Base-by-base conservation (phyloP, 1,140 invertebrate species). In the Bradysia coprophila region DNA sequence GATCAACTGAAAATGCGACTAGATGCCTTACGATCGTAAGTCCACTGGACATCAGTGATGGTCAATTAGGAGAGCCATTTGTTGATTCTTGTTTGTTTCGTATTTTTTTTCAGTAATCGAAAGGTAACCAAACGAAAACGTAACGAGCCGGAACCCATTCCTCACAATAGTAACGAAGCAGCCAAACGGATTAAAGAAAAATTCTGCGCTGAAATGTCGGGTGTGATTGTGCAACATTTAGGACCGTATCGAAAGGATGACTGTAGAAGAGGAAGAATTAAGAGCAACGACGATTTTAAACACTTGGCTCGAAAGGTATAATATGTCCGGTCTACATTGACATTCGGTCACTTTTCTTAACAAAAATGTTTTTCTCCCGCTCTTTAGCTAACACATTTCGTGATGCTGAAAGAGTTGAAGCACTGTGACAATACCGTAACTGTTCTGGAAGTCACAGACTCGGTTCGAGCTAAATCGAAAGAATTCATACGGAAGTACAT, bases 401-500 rank as follows among this genome's bases (percentile, higher is more conserved):
- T 98, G n/a, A 79, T 94, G 72, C 73, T 88, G 37, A 97, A 98
- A 66, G 92, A 96, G 62, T 62, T 93, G 54, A 92, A 91, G 54
- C 89, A 95, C 53, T 90, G 89, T 52, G 77, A 81, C 42, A 78
- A 76, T 41, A 80, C 88, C 1, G 86, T 91, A 50, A 20, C 45
- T 49, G 82, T 90, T 49, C 57, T 94, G 23, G 74, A 84, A 47
- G 86, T 90, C 48, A 92, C 86, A 46, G 89, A 95, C 43, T 91
- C 85, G 46, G 91, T 96, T 0, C 86, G 85, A 48, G 75, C 81
- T 45, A 96, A 96, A 66, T 86, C 90, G 2, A 85, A 82, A 59
- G 92, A 93, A 60, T 97, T 88, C 63, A 85, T 98, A 18, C 78
- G 76, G 49, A 94, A 93, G 58, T 97, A 96, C 59, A 98, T 98